These are phyloP conservation scores for Camponotus pennsylvanicus DNA, from an alignment of 1,140 invertebrate genomes.

Conservation along the genomic window DNA sequence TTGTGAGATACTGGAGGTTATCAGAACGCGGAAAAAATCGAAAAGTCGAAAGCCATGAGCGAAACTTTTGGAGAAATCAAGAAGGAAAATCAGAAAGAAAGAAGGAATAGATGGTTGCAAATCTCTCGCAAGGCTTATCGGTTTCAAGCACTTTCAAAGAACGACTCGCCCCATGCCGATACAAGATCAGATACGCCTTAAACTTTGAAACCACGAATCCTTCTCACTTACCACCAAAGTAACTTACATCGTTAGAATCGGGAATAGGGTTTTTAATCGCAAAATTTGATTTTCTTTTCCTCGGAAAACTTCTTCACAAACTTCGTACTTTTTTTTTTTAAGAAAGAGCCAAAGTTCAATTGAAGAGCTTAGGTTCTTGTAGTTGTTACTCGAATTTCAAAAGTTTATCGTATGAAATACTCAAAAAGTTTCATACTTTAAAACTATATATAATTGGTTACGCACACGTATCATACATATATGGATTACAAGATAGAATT, in stretches of 20 bases:
- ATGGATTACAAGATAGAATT: no score
- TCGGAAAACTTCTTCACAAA: conserved; percentile 11
- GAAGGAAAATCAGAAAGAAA: conserved; percentile 10
- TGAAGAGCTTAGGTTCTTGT: background rate
- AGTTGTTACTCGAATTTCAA: no score
- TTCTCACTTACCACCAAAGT: conserved; percentile 50
- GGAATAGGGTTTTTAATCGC: conserved; percentile 49
- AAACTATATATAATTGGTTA: no score
- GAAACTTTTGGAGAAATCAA: conserved; percentile 42
- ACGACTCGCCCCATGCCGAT: conserved; percentile 36
- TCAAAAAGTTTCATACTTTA: no score
- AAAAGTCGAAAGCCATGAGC: conserved; percentile 30
- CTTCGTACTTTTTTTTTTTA: background rate
- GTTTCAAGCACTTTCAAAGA: conserved; percentile 35
- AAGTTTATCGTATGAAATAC: no score
- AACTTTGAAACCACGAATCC: conserved; percentile 58
- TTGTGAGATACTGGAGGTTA: conserved; percentile 15
- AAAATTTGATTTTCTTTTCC: conserved; percentile 52
- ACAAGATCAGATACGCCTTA: conserved; percentile 49
- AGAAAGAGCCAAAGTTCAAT: conserved; percentile 29
- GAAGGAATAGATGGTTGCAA: conserved; percentile 13
- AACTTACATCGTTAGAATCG: conserved; percentile 29
- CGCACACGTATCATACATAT: no score
- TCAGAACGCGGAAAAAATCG: conserved; percentile 25
- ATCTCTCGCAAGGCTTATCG: conserved; percentile 57